Base-by-base conservation (phyloP, 2,888 invertebrate species). In the Eulithis prunata region DNA sequence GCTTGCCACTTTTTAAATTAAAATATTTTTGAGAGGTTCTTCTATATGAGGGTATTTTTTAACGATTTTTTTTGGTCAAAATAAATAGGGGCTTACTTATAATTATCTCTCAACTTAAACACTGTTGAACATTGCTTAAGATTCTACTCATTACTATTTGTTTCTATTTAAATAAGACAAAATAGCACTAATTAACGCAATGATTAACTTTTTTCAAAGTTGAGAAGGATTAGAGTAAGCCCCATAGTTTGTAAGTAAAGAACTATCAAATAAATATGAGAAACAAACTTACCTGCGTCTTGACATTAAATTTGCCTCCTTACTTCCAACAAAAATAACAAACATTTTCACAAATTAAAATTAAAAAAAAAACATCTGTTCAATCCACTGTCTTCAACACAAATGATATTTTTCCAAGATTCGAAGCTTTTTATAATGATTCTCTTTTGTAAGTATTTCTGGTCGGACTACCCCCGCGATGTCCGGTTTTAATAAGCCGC, bases 381-480 rank as follows among this genome's bases (percentile, higher is more conserved):
- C 51, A 8, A 14, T 4, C 32, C 21, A 55, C 12, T 12, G 38
- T 55, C 59, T 62, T 36, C 62, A 38, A 43, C 41, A 28, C 12
- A 57, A 71, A 60, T 68, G 58, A 58, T 43, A 21, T n/a, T n/a
- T 4, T 21, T 12, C 13, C 3, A 21, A 11, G n/a, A 47, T 21
- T 0, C 6, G 49, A 45, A n/a, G 32, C 60, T 56, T 67, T 68
- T 72, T 72, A 66, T 70, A 72, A 57, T 12, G 51, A 36, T 47
- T 45, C 46, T 14, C 51, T 52, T 52, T 59, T 10, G 12, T 10
- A 32, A 36, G 21, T 59, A 64, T 64, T 62, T 62, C 57, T 62
- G 57, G 36, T n/a, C 51, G 58, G 57, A 14, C 32, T 59, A 53
- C 67, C 57, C 63, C 60, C 67, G 43, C 63, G 53, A 38, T 8